These are phyloP conservation scores for Carettochelys insculpta DNA, from an alignment of 2,113 vertebrate genomes.

Conservation along the genomic window DNA sequence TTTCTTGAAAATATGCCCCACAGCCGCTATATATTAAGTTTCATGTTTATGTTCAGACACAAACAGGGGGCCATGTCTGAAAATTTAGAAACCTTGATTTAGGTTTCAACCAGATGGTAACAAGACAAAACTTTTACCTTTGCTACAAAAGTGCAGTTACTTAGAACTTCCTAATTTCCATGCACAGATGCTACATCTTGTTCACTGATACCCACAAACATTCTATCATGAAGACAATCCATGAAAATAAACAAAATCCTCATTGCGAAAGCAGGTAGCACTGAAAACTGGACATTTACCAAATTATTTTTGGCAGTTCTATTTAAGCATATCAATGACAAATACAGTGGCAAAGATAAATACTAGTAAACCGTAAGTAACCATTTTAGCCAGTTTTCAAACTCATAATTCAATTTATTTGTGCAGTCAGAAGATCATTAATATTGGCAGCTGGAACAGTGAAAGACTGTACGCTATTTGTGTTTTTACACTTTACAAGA, in stretches of 20 bases:
- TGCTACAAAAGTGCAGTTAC: neutral
- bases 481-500: neutral
- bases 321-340: neutral
- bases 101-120: conserved; percentile 6
- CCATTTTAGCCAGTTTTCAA: neutral
- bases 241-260: neutral
- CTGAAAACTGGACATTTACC: neutral
- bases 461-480: neutral
- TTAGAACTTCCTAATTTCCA: neutral
- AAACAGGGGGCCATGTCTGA: neutral
- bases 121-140: neutral
- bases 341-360: neutral
- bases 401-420: neutral
- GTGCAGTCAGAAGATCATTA: neutral
- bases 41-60: conserved; percentile 11
- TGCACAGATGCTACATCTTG: accelerated
- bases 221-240: neutral
- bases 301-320: neutral
- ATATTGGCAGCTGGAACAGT: neutral
- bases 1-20: neutral
- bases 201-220: neutral
- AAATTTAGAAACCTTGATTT: neutral
- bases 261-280: neutral
- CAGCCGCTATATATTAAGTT: neutral
- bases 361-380: neutral